Conservation (phyloP, 2,888 invertebrate genomes). For the Pollenia labialis region DNA sequence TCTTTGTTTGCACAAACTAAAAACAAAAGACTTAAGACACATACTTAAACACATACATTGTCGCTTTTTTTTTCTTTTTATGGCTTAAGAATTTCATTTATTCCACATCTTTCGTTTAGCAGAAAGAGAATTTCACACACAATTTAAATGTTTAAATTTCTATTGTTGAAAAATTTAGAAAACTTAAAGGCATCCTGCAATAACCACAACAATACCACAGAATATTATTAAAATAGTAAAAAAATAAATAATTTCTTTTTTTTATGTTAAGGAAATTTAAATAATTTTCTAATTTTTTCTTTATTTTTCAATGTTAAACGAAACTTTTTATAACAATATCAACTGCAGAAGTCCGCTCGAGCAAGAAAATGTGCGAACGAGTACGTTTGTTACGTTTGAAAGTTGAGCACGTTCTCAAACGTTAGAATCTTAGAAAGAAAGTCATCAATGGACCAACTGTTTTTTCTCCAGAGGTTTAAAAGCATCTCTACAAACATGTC, state of each 20-base stretch:
- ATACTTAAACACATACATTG: slow-evolving; percentile 63
- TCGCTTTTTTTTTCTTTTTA: slow-evolving; percentile 4
- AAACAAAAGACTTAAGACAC: slow-evolving; percentile 75
- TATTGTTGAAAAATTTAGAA: slow-evolving; percentile 30
- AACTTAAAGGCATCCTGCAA: neutral
- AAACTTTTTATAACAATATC: slow-evolving; percentile 5
- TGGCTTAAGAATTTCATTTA: slow-evolving; percentile 4
- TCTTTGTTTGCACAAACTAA: neutral
- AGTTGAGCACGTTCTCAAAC: slow-evolving; percentile 78
- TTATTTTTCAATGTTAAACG: neutral
- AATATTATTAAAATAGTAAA: neutral
- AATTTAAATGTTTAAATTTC: slow-evolving; percentile 55
- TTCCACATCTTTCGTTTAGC: slow-evolving; percentile 11
- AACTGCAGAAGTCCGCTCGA: slow-evolving; percentile 8
- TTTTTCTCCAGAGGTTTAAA: slow-evolving; percentile 53
- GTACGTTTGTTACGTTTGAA: slow-evolving; percentile 77
- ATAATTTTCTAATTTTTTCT: slow-evolving; percentile 22
- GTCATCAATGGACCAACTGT: slow-evolving; percentile 73
- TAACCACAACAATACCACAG: no score
- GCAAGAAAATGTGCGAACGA: slow-evolving; percentile 29
- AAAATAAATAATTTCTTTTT: slow-evolving; percentile 19
- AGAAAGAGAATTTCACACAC: slow-evolving; percentile 54
- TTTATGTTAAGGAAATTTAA: slow-evolving; percentile 29
- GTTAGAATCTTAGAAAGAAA: slow-evolving; percentile 70
- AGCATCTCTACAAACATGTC: slow-evolving; percentile 17